These are phyloP conservation scores for Procavia capensis DNA, from an alignment of 2,113 vertebrate genomes.

Conservation along the genomic window DNA sequence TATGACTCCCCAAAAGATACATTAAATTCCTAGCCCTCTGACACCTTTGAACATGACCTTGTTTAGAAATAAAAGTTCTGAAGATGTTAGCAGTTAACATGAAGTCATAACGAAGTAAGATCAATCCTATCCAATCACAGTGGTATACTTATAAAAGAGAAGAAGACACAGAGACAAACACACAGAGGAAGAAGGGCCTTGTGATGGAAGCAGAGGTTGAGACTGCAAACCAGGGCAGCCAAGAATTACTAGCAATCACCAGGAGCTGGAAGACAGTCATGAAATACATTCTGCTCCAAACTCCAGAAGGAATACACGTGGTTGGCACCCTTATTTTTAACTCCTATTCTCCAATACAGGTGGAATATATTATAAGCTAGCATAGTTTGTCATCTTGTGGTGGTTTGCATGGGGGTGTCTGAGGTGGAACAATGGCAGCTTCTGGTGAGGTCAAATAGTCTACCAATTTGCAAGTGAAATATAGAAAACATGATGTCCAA, in stretches of 20 bases:
- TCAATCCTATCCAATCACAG: background rate
- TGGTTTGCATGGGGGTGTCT: background rate
- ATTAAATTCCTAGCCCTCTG: background rate
- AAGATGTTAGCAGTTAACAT: background rate
- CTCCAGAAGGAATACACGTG: background rate
- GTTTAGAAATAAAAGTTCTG: background rate
- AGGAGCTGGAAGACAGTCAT: background rate
- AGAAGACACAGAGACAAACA: background rate
- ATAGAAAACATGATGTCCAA: no score
- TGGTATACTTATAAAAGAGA: background rate
- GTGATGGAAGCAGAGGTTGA: background rate
- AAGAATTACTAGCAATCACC: background rate
- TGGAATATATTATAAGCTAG: no score
- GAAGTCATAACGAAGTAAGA: background rate
- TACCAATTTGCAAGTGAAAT: background rate
- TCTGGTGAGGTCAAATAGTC: background rate
- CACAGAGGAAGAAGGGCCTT: no score
- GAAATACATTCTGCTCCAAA: background rate
- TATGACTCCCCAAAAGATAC: background rate
- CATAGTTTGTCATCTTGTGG: background rate
- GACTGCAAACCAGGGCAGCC: background rate
- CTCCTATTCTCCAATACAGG: background rate
- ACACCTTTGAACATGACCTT: background rate
- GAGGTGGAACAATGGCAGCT: background rate
- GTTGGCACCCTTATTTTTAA: background rate